phyloP scores from a whole-genome alignment of 2,888 invertebrate genomes.

The Melolontha melolontha region DNA sequence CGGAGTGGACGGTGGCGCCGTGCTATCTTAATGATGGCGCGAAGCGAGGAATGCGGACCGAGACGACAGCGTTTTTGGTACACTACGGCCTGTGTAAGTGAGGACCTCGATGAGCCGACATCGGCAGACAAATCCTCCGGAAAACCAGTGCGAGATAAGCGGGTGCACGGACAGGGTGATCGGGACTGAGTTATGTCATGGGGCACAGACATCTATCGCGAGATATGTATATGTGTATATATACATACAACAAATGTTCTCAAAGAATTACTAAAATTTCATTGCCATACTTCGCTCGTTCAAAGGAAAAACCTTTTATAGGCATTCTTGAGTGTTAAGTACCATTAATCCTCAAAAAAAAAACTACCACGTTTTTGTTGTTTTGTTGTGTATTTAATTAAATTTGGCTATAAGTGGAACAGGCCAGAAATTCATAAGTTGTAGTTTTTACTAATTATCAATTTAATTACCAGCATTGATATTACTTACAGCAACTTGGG shows the following conservation, averaged over 20 bases:
- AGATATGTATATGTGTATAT: slow-evolving; percentile 19
- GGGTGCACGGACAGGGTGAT: slow-evolving; percentile 29
- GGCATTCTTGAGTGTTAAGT: too few species aligned
- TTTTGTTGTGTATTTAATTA: too few species aligned
- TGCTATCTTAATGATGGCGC: slow-evolving; percentile 59
- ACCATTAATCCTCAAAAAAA: too few species aligned
- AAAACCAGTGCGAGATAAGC: slow-evolving; percentile 40
- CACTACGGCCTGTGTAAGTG: slow-evolving; percentile 29
- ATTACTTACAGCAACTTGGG: too few species aligned
- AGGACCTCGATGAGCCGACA: slow-evolving; percentile 24
- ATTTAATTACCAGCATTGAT: too few species aligned
- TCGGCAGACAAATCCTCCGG: slow-evolving; percentile 31
- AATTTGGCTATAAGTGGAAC: too few species aligned
- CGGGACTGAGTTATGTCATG: slow-evolving; percentile 39
- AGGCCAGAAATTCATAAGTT: too few species aligned
- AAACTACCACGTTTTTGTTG: too few species aligned
- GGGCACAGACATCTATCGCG: slow-evolving; percentile 35
- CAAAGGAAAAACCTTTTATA: too few species aligned
- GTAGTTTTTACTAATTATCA: too few species aligned
- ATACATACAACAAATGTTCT: background rate
- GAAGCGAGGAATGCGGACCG: slow-evolving; percentile 47
- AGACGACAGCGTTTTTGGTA: slow-evolving; percentile 37
- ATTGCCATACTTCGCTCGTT: too few species aligned
- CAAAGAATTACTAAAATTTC: too few species aligned
- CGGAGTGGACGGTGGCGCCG: slow-evolving; percentile 55